phyloP scores from a whole-genome alignment of 2,113 vertebrate species.

The Apteryx mantelli region DNA sequence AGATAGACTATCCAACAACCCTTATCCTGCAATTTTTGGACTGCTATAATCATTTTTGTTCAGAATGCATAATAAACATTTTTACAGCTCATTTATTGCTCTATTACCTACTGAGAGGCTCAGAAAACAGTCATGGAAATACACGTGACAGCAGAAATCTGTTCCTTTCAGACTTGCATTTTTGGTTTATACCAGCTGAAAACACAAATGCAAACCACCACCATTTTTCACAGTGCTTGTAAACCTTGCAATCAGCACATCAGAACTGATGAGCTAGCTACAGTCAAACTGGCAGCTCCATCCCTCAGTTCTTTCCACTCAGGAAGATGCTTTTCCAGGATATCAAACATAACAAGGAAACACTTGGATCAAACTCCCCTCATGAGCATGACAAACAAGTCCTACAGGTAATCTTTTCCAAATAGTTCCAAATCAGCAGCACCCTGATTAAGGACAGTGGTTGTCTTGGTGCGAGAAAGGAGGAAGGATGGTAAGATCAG shows the following conservation, averaged over 20 bases:
- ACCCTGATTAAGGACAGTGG: not conserved
- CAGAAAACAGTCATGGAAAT: not conserved
- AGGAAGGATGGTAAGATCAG: not conserved
- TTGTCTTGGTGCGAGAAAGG: not conserved
- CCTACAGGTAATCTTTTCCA: not conserved
- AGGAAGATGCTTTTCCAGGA: not conserved
- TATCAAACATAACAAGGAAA: not conserved
- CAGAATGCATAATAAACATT: not conserved
- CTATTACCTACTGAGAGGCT: not conserved
- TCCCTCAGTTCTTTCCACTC: not conserved
- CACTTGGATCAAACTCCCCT: not conserved
- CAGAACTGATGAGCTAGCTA: not conserved
- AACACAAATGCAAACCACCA: not conserved
- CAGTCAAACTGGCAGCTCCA: not conserved
- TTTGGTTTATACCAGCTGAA: not conserved
- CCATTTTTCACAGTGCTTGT: not conserved
- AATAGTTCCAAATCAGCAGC: not conserved
- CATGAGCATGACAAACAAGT: not conserved
- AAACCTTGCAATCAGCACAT: not conserved
- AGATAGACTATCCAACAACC: not conserved
- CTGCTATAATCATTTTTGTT: not conserved
- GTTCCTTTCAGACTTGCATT: not conserved
- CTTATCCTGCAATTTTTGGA: not conserved
- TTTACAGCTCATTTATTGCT: not conserved
- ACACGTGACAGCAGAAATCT: not conserved